These are phyloP conservation scores for Lucifuga dentata DNA, from an alignment of 2,113 vertebrate species.

Conservation along the genomic window DNA sequence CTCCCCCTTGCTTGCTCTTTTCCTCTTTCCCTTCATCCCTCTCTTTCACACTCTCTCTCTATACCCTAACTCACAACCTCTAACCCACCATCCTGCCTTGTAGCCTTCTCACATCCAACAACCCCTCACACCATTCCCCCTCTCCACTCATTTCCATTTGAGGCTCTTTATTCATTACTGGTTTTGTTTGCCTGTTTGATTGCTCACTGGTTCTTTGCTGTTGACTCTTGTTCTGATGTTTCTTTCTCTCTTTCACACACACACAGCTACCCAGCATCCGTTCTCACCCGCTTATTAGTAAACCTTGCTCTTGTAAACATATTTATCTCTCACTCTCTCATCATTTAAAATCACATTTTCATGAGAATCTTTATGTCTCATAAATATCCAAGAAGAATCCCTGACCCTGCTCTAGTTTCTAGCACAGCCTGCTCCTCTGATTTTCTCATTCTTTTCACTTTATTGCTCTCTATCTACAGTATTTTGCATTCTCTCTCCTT, in stretches of 20 bases:
- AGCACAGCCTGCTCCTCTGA: conserved; percentile 13
- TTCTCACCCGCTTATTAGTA: conserved; percentile 43
- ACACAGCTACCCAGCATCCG: conserved; percentile 8
- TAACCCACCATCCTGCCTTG: conserved; percentile 9
- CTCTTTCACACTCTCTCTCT: conserved; percentile 22
- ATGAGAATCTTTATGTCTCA: conserved; percentile 61
- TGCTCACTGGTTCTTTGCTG: conserved; percentile 2
- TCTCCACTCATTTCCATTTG: conserved; percentile 37
- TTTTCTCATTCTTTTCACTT: neutral
- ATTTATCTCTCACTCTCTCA: conserved; percentile 31
- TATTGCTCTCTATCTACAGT: neutral
- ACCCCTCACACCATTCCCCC: conserved; percentile 19
- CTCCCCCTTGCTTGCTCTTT: conserved; percentile 37
- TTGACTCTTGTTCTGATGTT: conserved; percentile 40
- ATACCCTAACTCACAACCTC: conserved; percentile 34
- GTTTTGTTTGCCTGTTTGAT: conserved; percentile 45
- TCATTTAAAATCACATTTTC: conserved; percentile 64
- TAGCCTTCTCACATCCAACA: conserved; percentile 24
- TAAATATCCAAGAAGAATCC: conserved; percentile 62
- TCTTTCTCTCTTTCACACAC: neutral
- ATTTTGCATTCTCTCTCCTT: conserved; percentile 29
- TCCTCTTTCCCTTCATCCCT: conserved; percentile 18
- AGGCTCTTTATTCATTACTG: neutral
- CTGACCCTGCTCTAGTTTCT: conserved; percentile 53
- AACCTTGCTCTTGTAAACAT: conserved; percentile 44